phyloP scores from a whole-genome alignment of 1,140 invertebrate genomes.

The Physella acuta region DNA sequence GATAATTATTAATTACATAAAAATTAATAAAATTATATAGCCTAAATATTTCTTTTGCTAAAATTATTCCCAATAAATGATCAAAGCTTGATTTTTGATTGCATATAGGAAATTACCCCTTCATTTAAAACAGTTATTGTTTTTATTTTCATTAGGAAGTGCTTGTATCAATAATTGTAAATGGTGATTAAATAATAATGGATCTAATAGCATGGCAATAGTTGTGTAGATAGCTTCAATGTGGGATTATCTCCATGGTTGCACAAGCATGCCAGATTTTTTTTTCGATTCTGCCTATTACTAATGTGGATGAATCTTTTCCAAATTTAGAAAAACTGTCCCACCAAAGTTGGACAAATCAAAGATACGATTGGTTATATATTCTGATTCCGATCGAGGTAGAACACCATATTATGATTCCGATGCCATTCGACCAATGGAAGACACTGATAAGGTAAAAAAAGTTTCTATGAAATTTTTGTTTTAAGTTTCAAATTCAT shows the following conservation, averaged over 20 bases:
- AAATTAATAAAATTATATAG: too few relatives aligned
- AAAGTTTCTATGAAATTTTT: too few relatives aligned
- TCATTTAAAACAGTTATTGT: not conserved
- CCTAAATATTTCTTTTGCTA: too few relatives aligned
- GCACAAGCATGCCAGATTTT: too few relatives aligned
- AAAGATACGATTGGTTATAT: conserved; percentile 72
- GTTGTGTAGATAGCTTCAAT: too few relatives aligned
- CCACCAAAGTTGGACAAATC: conserved; percentile 50
- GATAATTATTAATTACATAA: too few relatives aligned
- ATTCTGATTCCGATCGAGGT: conserved; percentile 81
- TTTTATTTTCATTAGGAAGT: not conserved
- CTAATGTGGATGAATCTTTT: not conserved
- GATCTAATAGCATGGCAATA: not conserved
- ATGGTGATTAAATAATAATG: not conserved
- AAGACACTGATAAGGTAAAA: conserved; percentile 37
- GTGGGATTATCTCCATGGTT: too few relatives aligned
- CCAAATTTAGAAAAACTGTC: conserved; percentile 45
- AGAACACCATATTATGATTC: conserved; percentile 84
- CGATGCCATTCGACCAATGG: conserved; percentile 69
- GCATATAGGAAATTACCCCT: too few relatives aligned
- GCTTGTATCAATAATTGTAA: not conserved
- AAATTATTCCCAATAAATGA: too few relatives aligned
- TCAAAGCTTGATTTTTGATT: too few relatives aligned
- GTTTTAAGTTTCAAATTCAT: too few relatives aligned
- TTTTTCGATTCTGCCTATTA: not conserved